Evolutionary conservation across 2,113 vertebrate genomes (phyloP), one percentile per base, ranked within the genome.

Genomic region (Psephotus haematonotus): DNA sequence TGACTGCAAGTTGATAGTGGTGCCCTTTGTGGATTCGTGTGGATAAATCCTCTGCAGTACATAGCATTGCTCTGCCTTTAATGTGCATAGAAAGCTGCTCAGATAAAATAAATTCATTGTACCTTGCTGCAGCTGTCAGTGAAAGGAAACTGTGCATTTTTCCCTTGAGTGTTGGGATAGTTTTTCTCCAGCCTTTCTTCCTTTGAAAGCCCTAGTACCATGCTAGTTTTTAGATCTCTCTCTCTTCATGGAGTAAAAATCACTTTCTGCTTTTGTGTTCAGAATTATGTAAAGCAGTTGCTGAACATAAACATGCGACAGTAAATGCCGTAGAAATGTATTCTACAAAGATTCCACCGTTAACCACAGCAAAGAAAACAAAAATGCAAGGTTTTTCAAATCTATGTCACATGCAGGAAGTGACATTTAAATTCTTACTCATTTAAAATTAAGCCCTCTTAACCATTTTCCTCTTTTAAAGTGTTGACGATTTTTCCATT

Each of bases 301-400:
- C 72, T 4, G 17, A 89, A 89, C 57, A 22, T 85, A 89, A 95
- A 89, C 74, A 91, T 62, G 59, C 72, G 87, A 69, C 92, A 67
- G 89, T 89, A 93, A 82, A 82, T 89, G 77, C 92, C 70, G 17
- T 75, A 92, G 91, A 95, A 91, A 79, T 69, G 77, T 86, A 63
- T 72, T 94, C 69, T 84, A 80, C 91, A 92, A 93, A 89, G 92
- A 92, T 96, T 96, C 91, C 81, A 87, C 88, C 0, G 3, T 89
- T 95, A 96, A 94, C 96, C 91, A 93, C 96, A 97, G 91, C 77
- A 96, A 96, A 96, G 92, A 94, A 91, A 79, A 91, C 72, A 96
- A 89, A 96, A 96, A 95, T 85, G 83, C 88, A 76, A 89, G 82
- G 77, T 94, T 93, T 81, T 96, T 93, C 74, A 95, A 92, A 92